A percentile compares a stretch with the other conserved stretches of the same genome.
Conservation (phyloP, 2,113 vertebrate genomes). For the Penelope pileata region DNA sequence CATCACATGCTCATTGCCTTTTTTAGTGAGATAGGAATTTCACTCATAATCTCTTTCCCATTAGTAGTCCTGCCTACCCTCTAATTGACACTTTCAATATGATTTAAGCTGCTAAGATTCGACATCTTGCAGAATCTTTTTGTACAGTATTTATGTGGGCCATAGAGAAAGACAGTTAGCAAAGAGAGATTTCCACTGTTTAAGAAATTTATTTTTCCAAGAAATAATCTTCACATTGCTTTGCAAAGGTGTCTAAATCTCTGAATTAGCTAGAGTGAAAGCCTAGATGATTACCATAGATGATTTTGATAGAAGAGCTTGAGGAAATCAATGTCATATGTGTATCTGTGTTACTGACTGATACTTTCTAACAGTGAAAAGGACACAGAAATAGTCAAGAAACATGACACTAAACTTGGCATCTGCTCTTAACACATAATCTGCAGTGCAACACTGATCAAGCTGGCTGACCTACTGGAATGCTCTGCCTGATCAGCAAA, state of each 20-base stretch:
- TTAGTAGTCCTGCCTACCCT: background rate
- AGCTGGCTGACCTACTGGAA: background rate
- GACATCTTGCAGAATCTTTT: background rate
- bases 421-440: background rate
- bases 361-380: background rate
- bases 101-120: background rate
- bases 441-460: accelerated
- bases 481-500: background rate
- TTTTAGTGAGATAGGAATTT: background rate
- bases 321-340: background rate
- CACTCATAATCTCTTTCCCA: background rate
- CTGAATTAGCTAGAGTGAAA: background rate
- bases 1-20: background rate
- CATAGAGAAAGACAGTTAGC: background rate
- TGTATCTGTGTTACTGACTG: background rate
- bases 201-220: background rate
- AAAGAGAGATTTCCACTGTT: background rate
- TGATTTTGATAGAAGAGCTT: background rate
- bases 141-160: background rate
- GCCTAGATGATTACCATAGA: background rate
- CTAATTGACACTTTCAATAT: background rate
- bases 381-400: background rate
- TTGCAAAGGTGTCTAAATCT: background rate
- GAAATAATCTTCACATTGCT: background rate
- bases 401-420: background rate